Conservation (phyloP, 2,797 vertebrate species). For the Oryzias dopingdopingensis region DNA sequence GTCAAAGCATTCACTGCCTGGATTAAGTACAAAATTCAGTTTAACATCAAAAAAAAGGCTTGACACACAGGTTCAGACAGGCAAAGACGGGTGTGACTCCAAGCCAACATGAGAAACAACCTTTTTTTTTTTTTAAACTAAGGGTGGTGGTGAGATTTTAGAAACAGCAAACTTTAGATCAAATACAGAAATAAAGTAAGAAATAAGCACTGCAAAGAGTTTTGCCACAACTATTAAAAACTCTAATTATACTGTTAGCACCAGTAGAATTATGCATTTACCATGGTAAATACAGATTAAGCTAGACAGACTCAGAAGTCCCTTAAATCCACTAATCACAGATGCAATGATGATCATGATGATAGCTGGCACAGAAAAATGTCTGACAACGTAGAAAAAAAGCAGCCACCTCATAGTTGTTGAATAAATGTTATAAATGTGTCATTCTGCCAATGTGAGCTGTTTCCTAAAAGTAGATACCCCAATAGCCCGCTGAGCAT, state of each 20-base stretch:
- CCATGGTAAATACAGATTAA: not conserved
- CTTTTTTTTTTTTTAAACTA: conserved; percentile 9
- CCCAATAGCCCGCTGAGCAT: conserved; percentile 41
- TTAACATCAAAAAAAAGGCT: conserved; percentile 11
- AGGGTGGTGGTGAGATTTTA: conserved; percentile 6
- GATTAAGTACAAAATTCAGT: conserved; percentile 1
- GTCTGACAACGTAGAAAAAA: conserved; percentile 5
- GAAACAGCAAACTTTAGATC: conserved; percentile 4
- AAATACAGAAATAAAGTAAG: conserved; percentile 4
- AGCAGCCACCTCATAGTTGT: conserved; percentile 3
- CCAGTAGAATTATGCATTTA: conserved; percentile 2
- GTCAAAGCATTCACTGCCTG: not conserved
- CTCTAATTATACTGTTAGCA: conserved; percentile 11
- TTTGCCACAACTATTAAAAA: not conserved
- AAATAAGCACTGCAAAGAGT: not conserved
- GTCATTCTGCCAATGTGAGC: conserved; percentile 24
- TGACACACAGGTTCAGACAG: conserved; percentile 60
- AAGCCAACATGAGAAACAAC: conserved; percentile 28
- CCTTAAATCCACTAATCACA: conserved; percentile 6
- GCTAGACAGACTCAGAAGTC: not conserved
- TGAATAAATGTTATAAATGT: conserved; percentile 33
- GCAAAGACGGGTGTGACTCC: conserved; percentile 51
- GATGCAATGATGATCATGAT: conserved; percentile 12
- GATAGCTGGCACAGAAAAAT: conserved; percentile 7
- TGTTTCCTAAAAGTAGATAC: conserved; percentile 44